These are phyloP conservation scores for Intellagama lesueurii DNA, from an alignment of 2,797 vertebrate genomes.

Conservation along the genomic window DNA sequence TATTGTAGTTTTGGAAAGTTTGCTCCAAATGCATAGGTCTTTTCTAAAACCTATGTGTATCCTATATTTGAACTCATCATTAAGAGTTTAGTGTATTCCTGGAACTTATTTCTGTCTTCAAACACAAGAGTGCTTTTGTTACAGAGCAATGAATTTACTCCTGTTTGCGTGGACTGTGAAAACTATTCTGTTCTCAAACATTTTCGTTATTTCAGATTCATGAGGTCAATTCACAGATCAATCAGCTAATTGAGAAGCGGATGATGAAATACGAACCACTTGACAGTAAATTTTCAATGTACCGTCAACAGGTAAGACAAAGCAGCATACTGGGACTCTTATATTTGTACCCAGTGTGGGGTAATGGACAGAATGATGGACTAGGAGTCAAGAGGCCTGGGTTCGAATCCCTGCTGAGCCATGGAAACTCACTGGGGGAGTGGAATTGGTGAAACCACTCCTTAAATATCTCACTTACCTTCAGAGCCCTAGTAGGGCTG, in stretches of 20 bases:
- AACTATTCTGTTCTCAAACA: not conserved
- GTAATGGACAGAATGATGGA: no score
- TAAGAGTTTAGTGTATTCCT: not conserved
- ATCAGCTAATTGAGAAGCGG: constrained; percentile 92
- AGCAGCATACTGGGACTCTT: not conserved
- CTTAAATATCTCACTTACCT: no score
- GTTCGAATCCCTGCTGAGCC: no score
- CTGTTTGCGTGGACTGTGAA: not conserved
- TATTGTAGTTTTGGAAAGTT: constrained; percentile 53
- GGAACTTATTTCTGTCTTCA: not conserved
- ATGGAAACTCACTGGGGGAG: no score
- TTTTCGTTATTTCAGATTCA: constrained; percentile 83
- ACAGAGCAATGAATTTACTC: not conserved
- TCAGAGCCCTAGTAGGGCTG: no score
- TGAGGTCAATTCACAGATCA: constrained; percentile 87
- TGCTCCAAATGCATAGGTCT: constrained; percentile 39
- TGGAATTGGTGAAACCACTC: no score
- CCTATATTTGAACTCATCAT: not conserved
- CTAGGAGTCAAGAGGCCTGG: no score
- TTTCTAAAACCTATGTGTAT: constrained; percentile 41
- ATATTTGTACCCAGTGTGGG: no score
- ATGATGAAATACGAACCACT: constrained; percentile 92
- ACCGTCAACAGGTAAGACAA: constrained; percentile 90
- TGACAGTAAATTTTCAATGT: constrained; percentile 92
- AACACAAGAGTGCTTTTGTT: not conserved